Evolutionary conservation across 2,113 vertebrate genomes (phyloP).

Genomic region (Nestor notabilis): DNA sequence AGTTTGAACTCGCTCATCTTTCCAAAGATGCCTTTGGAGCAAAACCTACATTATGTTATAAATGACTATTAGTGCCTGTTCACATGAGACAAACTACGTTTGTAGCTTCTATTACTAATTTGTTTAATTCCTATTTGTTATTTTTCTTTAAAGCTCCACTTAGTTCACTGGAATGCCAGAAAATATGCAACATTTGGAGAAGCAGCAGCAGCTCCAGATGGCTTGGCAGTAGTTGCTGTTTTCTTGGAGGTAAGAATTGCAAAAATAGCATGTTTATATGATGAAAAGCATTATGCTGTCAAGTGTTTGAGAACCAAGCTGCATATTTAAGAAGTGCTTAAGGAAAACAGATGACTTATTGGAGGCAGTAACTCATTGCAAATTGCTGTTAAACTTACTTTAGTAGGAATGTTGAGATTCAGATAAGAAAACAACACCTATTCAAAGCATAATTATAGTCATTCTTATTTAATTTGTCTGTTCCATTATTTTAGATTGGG

Average conservation of each 20-base stretch:
- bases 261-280: slow-evolving; percentile 52
- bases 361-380: background rate
- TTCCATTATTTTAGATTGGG: slow-evolving; percentile 79
- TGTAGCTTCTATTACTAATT: background rate
- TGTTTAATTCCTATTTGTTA: background rate
- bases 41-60: background rate
- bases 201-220: slow-evolving; percentile 86
- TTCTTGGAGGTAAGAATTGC: slow-evolving; percentile 88
- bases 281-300: slow-evolving; percentile 31
- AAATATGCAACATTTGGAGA: slow-evolving; percentile 90
- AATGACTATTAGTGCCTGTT: background rate
- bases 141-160: slow-evolving; percentile 84
- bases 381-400: background rate
- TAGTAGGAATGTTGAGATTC: background rate
- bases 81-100: background rate
- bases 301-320: slow-evolving; percentile 40
- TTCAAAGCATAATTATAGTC: background rate
- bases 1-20: background rate
- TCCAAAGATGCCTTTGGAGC: background rate
- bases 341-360: slow-evolving; percentile 33
- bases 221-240: slow-evolving; percentile 91
- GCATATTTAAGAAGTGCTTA: slow-evolving; percentile 22
- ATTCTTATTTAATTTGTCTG: background rate
- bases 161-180: slow-evolving; percentile 95
- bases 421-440: background rate